Conservation (phyloP, 1,140 invertebrate species). For the Sinella curviseta region DNA sequence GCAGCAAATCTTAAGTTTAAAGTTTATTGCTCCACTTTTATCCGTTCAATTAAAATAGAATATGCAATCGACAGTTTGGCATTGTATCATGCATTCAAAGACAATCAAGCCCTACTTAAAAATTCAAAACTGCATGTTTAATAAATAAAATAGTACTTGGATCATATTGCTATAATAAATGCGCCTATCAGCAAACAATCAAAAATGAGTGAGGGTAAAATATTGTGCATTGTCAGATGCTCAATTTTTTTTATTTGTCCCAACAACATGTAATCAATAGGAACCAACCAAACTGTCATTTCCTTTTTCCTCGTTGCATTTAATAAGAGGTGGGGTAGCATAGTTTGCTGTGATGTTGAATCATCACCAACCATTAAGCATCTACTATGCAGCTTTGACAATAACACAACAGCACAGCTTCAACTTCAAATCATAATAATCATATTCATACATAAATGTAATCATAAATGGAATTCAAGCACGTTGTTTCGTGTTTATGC, state of each 20-base stretch:
- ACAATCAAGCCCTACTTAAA: slow-evolving; percentile 1
- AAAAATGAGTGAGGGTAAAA: background rate
- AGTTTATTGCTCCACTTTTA: background rate
- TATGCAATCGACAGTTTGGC: background rate
- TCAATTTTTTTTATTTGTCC: background rate
- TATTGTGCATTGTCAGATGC: background rate
- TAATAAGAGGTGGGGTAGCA: background rate
- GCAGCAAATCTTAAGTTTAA: background rate
- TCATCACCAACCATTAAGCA: background rate
- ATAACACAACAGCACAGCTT: background rate
- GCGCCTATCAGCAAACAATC: background rate
- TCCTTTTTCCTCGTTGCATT: background rate
- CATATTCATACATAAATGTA: background rate
- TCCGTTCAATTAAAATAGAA: background rate
- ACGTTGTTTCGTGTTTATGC: background rate
- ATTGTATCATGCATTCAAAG: background rate
- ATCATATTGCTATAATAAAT: background rate
- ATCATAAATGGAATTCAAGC: background rate
- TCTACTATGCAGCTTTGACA: background rate
- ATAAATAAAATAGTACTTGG: background rate
- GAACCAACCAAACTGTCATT: background rate
- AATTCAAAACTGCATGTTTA: background rate
- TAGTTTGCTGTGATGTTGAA: background rate
- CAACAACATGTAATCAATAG: background rate
- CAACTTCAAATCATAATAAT: background rate